phyloP scores from a whole-genome alignment of 2,113 vertebrate genomes.

The Oreochromis niloticus region DNA sequence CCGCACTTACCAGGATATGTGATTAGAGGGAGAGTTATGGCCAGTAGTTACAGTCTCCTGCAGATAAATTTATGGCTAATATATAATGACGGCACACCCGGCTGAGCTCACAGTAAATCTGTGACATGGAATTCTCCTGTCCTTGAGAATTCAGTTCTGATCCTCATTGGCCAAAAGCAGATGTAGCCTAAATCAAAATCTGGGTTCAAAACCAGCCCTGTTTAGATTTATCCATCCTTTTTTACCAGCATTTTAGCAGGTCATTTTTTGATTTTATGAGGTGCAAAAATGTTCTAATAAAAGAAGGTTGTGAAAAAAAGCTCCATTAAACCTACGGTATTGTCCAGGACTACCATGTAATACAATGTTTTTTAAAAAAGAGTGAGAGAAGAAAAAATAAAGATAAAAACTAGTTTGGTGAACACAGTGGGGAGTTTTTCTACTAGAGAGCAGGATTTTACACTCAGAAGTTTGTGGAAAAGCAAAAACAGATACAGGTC shows the following conservation, averaged over 20 bases:
- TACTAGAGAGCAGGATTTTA: background rate
- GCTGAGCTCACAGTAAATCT: constrained; percentile 44
- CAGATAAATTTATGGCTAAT: constrained; percentile 46
- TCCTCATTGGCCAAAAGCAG: background rate
- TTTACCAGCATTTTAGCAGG: background rate
- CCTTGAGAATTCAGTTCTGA: constrained; percentile 40
- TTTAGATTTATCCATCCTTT: background rate
- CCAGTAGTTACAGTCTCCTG: constrained; percentile 17
- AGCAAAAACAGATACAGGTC: background rate
- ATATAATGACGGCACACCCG: constrained; percentile 24
- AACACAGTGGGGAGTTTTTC: background rate
- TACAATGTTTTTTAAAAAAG: background rate
- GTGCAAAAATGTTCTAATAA: background rate
- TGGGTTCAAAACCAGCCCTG: background rate
- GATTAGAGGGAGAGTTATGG: constrained; percentile 55
- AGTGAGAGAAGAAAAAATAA: background rate
- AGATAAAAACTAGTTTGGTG: background rate
- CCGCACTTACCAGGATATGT: constrained; percentile 8
- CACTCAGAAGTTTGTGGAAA: background rate
- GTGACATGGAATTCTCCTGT: constrained; percentile 8
- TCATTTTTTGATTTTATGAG: background rate
- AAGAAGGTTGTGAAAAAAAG: background rate
- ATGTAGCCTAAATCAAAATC: background rate
- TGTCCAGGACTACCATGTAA: background rate
- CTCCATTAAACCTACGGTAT: background rate